Evolutionary conservation across 2,888 invertebrate species (phyloP), one percentile per base, ranked within the genome.

Genomic region (Callosobruchus maculatus): DNA sequence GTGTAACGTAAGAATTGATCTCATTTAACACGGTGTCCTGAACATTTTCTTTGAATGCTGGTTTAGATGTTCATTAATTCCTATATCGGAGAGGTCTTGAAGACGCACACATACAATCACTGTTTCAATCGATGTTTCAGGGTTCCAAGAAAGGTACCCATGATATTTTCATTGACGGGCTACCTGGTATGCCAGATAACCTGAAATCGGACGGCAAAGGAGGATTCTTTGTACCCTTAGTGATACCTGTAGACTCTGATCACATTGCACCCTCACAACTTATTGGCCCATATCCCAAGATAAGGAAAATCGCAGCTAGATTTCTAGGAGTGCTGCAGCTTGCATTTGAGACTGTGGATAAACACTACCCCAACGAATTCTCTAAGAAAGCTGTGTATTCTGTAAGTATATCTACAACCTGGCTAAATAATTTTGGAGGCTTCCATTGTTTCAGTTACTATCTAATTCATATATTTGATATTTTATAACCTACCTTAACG

Each of bases 151-250:
- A 92, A 80, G 97, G 80, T 69, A 88, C 91, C 77, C 87, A 89
- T 2, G 97, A 97, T 84, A 88, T 94, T 0, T 96, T 98, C 82
- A 88, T 93, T 3, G 93, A 96, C 80, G 94, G 95, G 67, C 87
- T 96, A 76, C 95, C 96, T 83, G 96, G 91, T 72, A 67, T 70
- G 20, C 71, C 71, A 18, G 71, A 71, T 21, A 71, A 71, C 26
- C 18, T 71, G 9, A 13, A 66, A 18, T 21, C 21, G 21, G 71
- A 71, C 26, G 71, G 71, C 18, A 66, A 49, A 66, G 71, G 67
- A 21, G 71, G 71, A 2, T 87, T 94, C 78, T 89, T 94, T 79
- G 90, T 93, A 0, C 89, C 90, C 0, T 83, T 95, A 18, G 87
- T 93, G 75, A 75, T 86, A 0, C 85, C 89, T 0, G 86, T 85